phyloP scores from a whole-genome alignment of 2,888 invertebrate genomes.

The Pachydiplax longipennis region DNA sequence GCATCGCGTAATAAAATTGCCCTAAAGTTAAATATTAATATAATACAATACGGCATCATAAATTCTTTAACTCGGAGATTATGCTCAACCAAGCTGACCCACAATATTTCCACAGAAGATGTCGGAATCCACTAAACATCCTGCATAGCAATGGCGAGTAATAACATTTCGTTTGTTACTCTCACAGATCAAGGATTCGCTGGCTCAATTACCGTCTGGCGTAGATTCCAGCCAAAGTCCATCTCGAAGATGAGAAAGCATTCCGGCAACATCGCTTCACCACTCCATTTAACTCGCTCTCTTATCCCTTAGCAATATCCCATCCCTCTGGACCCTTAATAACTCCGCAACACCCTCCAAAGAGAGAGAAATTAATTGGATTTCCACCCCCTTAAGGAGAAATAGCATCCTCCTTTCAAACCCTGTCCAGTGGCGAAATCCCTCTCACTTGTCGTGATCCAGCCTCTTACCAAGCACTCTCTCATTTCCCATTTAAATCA shows the following conservation, averaged over 20 bases:
- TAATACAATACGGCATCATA: no score
- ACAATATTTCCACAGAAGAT: no score
- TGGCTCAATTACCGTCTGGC: no score
- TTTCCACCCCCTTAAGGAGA: not conserved
- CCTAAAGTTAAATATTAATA: no score
- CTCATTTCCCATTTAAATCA: no score
- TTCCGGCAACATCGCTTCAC: not conserved
- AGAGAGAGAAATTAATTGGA: slow-evolving; percentile 30
- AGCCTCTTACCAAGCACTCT: not conserved
- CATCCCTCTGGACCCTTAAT: not conserved
- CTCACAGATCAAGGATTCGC: no score
- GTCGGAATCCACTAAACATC: no score
- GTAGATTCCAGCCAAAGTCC: not conserved
- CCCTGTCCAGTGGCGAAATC: not conserved
- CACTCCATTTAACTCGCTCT: not conserved
- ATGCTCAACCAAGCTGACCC: no score
- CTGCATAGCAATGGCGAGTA: no score
- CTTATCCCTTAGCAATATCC: not conserved
- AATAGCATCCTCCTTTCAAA: not conserved
- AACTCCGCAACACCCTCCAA: slow-evolving; percentile 22
- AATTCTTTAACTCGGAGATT: no score
- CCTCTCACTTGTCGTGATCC: not conserved
- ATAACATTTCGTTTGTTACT: no score
- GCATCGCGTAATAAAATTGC: no score
- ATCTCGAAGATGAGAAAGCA: not conserved